Evolutionary conservation across 2,888 invertebrate species (phyloP).

Genomic region (Margaritifera margaritifera): DNA sequence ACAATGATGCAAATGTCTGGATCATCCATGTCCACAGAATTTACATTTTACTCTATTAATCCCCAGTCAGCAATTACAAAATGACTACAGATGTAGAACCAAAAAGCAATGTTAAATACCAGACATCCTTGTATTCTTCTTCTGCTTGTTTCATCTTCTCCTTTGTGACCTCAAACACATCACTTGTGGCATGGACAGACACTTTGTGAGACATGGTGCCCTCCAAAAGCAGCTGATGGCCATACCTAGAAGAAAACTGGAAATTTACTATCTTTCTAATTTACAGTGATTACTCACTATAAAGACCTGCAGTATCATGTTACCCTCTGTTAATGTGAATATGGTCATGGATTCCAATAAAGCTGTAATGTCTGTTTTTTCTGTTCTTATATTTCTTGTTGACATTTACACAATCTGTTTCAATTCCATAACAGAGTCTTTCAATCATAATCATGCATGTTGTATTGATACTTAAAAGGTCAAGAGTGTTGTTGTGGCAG

Average conservation of each 20-base stretch:
- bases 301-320: too few relatives aligned
- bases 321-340: too few relatives aligned
- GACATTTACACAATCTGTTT: too few relatives aligned
- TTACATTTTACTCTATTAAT: not conserved
- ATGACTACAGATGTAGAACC: not conserved
- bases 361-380: too few relatives aligned
- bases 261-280: not conserved
- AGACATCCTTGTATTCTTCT: constrained; percentile 94
- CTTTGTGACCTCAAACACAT: constrained; percentile 93
- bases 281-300: not conserved
- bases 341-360: too few relatives aligned
- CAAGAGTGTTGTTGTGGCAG: too few relatives aligned
- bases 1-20: too few relatives aligned
- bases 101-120: constrained; percentile 76
- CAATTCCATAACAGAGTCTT: too few relatives aligned
- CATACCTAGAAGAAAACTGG: constrained; percentile 35
- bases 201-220: constrained; percentile 91
- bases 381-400: too few relatives aligned
- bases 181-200: constrained; percentile 95
- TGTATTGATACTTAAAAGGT: too few relatives aligned
- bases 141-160: constrained; percentile 89
- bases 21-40: too few relatives aligned
- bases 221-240: constrained; percentile 72
- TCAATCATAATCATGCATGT: too few relatives aligned
- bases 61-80: not conserved